Base-by-base conservation (phyloP, 2,113 vertebrate species). In the Dunckerocampus dactyliophorus region DNA sequence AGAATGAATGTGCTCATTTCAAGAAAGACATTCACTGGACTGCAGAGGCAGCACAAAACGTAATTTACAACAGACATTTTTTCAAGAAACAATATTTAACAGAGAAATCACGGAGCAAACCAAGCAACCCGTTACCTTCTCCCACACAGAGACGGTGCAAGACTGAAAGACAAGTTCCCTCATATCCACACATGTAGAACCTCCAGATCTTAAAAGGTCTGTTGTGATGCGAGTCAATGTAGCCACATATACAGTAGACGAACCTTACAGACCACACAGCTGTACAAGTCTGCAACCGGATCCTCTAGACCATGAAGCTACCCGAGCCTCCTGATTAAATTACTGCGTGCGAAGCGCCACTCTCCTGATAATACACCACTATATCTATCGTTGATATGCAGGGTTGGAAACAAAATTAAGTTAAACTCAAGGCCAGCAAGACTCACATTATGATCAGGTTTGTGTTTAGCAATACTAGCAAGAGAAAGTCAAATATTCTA, bases 141-240 rank as follows among this genome's bases (percentile, higher is more conserved):
- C 87, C 89, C 88, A 90, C 55, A 89, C 85, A 85, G 88, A 85
- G 76, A 88, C 78, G 13, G 86, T 84, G 72, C 89, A 89, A 65
- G 89, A 78, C 68, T 89, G 88, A 61, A 85, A 88, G 57, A 85
- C 85, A 28, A 91, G 74, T 67, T 91, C 91, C 88, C 90, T 90
- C 91, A 92, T 92, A 39, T 86, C 83, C 80, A 72, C 52, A 67
- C 34, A 46, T 53, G 31, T 22, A 34, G 8, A 45, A 59, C 7
- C 22, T 3, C 22, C 46, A 7, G 1, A 58, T 71, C 69, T 76
- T 42, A 19, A 47, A 28, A 60, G 20, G 63, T 65, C 37, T 47
- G 59, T 54, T 67, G 21, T 14, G 48, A 72, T 19, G n/a, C 51
- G 5, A 14, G 56, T 31, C 57, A 52, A 34, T 34, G 43, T 11